phyloP scores from a whole-genome alignment of 2,888 invertebrate genomes.

The Eueremaeus valkanovi region DNA sequence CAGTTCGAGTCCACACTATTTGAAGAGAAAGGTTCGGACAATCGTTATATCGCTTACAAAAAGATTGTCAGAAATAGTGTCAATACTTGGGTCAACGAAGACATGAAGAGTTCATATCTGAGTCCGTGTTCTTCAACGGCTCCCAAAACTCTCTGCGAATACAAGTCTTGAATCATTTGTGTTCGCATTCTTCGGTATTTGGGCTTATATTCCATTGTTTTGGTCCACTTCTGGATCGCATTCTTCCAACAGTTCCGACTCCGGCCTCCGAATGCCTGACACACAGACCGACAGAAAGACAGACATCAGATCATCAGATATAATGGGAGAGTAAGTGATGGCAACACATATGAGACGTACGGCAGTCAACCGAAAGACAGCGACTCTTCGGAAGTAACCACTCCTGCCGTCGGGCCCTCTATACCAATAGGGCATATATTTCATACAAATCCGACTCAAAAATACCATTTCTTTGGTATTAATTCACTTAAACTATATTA shows the following conservation, averaged over 20 bases:
- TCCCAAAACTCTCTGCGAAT: constrained; percentile 49
- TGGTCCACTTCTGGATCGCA: constrained; percentile 34
- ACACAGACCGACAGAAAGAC: background rate
- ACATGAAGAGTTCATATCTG: constrained; percentile 49
- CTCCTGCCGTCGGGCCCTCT: constrained; percentile 30
- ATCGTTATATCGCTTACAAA: constrained; percentile 19
- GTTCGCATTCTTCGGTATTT: constrained; percentile 60
- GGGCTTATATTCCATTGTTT: constrained; percentile 66
- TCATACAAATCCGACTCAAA: constrained; percentile 36
- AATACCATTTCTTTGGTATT: constrained; percentile 39
- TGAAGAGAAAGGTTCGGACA: constrained; percentile 41
- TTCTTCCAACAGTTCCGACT: constrained; percentile 36
- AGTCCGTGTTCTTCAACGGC: constrained; percentile 51
- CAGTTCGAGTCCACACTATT: constrained; percentile 51
- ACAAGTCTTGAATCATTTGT: constrained; percentile 32
- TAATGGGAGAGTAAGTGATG: no score
- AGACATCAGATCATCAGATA: no score
- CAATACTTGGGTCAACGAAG: constrained; percentile 50
- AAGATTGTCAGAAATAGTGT: constrained; percentile 15
- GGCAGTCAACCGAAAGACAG: constrained; percentile 35
- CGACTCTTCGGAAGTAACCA: constrained; percentile 30
- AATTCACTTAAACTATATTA: no score
- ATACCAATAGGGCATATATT: constrained; percentile 41
- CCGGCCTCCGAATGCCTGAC: constrained; percentile 31
- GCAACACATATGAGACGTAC: background rate